Evolutionary conservation across 2,113 vertebrate species (phyloP), one percentile per base, ranked within the genome.

Genomic region (Hydrochoerus hydrochaeris): DNA sequence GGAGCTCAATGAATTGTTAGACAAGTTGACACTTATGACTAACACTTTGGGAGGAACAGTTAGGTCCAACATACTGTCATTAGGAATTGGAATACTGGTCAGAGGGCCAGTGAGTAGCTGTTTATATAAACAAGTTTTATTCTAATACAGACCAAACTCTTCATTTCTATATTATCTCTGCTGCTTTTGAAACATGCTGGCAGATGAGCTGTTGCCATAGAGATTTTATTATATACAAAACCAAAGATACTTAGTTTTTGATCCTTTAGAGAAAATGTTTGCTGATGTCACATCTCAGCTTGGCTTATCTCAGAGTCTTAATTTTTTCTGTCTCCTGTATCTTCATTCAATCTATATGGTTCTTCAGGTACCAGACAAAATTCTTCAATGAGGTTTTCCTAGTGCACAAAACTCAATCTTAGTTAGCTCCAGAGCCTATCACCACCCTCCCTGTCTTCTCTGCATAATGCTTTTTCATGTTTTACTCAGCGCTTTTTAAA

Each of bases 61-160:
- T 57, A 57, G 73, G 41, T 67, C 28, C 19, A 90, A 20, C 1
- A 3, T 13, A 38, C 41, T 82, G 22, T 86, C 78, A 41, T 24
- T 95, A 84, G 32, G 22, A 78, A 77, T 13, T 85, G 63, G 82
- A 49, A 35, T 44, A 75, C 46, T 26, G 41, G 16, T n/a, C 46
- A 20, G 65, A 78, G 12, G 71, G 13, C 11, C 30, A 85, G 28
- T 60, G 17, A 60, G 5, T n/a, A 49, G 5, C 28, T 85, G 28
- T 49, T n/a, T 81, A 75, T 81, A 57, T 41, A 75, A 91, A 80
- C 63, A 89, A 80, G 89, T 90, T 92, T 95, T 85, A 82, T 78
- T 92, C 49, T 63, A 63, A 77, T 19, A 13, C 8, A 60, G 22
- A 13, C 30, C 30, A 84, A 16, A 13, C 24, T n/a, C 32, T 85